These are phyloP conservation scores for Danio tinwini DNA, from an alignment of 2,797 vertebrate genomes.

Conservation along the genomic window DNA sequence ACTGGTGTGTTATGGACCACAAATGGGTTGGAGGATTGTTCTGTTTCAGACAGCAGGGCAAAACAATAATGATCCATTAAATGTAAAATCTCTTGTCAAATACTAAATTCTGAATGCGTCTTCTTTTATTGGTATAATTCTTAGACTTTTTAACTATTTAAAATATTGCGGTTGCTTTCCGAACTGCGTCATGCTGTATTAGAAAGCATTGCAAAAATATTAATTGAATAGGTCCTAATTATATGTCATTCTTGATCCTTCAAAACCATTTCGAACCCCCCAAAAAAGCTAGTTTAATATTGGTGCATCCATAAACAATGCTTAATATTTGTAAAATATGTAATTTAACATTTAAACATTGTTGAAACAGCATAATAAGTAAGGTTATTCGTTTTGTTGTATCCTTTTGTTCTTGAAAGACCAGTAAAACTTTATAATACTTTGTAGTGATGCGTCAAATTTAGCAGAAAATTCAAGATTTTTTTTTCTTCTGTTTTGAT, in stretches of 20 bases:
- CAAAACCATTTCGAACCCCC: no score
- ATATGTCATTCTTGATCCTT: no score
- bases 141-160: no score
- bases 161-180: no score
- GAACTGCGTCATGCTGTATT: no score
- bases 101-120: no score
- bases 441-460: neutral
- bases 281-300: no score
- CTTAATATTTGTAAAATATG: neutral
- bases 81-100: no score
- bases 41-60: neutral
- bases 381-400: neutral
- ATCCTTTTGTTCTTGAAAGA: neutral
- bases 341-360: neutral
- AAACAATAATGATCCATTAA: neutral
- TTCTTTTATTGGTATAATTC: no score
- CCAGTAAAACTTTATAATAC: neutral
- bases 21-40: neutral
- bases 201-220: no score
- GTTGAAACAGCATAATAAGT: neutral
- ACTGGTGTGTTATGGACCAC: neutral
- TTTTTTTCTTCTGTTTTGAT: no score
- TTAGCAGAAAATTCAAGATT: neutral
- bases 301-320: neutral
- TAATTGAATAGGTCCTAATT: no score